phyloP scores from a whole-genome alignment of 2,113 vertebrate genomes.

The Theropithecus gelada region DNA sequence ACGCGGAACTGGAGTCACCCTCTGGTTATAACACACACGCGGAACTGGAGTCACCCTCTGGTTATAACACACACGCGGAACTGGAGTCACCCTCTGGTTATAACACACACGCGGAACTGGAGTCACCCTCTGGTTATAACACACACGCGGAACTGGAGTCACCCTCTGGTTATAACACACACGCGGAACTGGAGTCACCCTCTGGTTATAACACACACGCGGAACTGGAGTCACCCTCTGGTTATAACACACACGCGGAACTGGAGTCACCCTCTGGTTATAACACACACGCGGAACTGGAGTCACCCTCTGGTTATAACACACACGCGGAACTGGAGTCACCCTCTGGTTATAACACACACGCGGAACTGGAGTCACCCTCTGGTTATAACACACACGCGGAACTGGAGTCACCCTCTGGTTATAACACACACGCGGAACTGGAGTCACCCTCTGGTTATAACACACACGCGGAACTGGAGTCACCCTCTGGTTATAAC shows the following conservation, averaged over 20 bases:
- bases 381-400: neutral
- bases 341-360: no score
- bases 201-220: neutral
- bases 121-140: no score
- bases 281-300: neutral
- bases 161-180: neutral
- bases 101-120: rapidly evolving
- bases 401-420: neutral
- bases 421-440: neutral
- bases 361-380: rapidly evolving
- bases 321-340: no score
- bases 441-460: no score
- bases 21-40: neutral
- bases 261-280: no score
- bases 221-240: neutral
- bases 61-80: neutral
- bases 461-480: neutral
- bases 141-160: rapidly evolving
- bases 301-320: neutral
- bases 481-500: neutral
- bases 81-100: no score
- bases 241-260: neutral
- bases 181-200: neutral
- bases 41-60: neutral
- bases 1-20: neutral